Evolutionary conservation across 2,888 invertebrate species (phyloP).

Genomic region (Exephanes ischioxanthus): DNA sequence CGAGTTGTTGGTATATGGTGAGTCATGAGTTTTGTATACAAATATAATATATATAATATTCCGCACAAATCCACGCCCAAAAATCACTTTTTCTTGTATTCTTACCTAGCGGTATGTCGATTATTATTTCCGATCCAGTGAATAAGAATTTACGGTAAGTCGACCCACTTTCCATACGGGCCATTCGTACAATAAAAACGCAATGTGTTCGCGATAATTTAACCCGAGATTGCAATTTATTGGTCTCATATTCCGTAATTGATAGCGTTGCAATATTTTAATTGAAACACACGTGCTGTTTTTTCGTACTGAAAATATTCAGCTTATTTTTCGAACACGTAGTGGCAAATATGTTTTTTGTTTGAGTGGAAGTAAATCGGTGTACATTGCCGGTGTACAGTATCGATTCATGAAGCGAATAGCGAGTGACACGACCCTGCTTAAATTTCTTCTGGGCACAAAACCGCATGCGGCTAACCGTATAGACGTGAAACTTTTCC

Average conservation of each 20-base stretch:
- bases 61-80: not conserved
- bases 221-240: too few species aligned
- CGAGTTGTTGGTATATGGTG: too few species aligned
- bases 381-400: not conserved
- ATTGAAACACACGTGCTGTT: not conserved
- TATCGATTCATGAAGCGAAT: not conserved
- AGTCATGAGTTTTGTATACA: too few species aligned
- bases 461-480: conserved; percentile 2
- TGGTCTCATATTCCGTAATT: not conserved
- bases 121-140: not conserved
- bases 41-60: not conserved
- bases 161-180: not conserved
- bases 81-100: not conserved
- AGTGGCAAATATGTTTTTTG: not conserved
- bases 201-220: too few species aligned
- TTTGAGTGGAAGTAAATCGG: not conserved
- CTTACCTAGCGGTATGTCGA: not conserved
- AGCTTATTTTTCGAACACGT: not conserved
- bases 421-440: not conserved
- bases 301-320: not conserved
- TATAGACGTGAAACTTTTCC: conserved; percentile 40
- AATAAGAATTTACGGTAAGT: not conserved
- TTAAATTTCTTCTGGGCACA: not conserved
- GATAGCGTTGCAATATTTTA: not conserved
- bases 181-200: not conserved